These are phyloP conservation scores for Hypotaenidia philippensis DNA, from an alignment of 2,797 vertebrate genomes.

Conservation along the genomic window DNA sequence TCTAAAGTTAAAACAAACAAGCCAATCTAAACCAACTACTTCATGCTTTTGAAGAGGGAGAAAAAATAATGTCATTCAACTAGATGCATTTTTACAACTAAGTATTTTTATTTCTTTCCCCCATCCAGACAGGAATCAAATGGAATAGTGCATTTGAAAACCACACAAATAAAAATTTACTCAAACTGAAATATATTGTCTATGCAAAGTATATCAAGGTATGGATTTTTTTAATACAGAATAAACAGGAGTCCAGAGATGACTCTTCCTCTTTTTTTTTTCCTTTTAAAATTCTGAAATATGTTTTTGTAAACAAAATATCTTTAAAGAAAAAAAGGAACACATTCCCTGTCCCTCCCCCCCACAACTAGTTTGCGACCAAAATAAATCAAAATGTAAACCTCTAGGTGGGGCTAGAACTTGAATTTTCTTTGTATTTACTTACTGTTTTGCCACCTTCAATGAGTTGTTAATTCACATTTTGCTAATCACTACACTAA, in stretches of 20 bases:
- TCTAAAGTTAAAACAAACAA: slow-evolving; percentile 43
- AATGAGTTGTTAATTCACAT: background rate
- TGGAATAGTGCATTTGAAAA: background rate
- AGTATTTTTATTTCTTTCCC: background rate
- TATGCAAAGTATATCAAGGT: background rate
- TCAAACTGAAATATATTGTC: background rate
- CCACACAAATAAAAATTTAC: background rate
- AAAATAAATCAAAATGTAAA: background rate
- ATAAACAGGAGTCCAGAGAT: background rate
- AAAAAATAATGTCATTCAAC: background rate
- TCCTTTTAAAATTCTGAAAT: background rate
- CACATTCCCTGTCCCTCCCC: rapidly evolving
- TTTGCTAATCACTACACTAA: background rate
- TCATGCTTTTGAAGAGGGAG: background rate
- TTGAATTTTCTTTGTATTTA: background rate
- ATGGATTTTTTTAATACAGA: background rate
- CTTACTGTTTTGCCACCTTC: background rate
- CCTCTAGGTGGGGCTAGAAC: slow-evolving; percentile 42
- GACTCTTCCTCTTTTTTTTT: background rate
- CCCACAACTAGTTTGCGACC: background rate
- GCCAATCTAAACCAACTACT: background rate
- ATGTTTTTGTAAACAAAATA: background rate
- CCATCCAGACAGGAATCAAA: background rate
- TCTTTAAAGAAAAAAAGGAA: background rate
- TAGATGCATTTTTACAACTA: background rate